Base-by-base conservation (phyloP, 30 jellyfish, hydroid and myxozoan genomes). In the Pseudorhiza aurosa region DNA sequence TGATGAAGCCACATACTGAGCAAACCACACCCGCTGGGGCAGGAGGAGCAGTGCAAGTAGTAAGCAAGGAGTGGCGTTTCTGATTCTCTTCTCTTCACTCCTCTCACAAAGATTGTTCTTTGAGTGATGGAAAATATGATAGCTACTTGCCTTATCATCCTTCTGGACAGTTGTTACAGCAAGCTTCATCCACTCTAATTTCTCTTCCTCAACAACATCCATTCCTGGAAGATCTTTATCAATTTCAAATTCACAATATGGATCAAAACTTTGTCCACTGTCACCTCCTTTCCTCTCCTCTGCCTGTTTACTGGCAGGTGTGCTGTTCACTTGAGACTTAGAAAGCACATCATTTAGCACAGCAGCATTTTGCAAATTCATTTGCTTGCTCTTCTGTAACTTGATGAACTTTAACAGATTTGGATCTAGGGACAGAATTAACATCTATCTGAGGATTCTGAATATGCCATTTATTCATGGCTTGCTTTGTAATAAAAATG, bases 151-250 rank as follows among this genome's bases (percentile, higher is more conserved):
- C 70, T 31, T 30, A 15, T 1, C 72, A 35, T 27, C 74, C 31
- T 58, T 29, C 19, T 44, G 22, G 17, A 42, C 50, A 40, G 45
- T 59, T 58, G 36, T 37, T 19, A 63, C 71, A 5, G 86, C 39
- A 2, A 60, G 78, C 36, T 78, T 72, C 93, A 93, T 86, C 98
- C 98, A 93, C 19, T 72, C 80, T 58, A 93, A 59, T 74, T 93
- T 93, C 39, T 93, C 98, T 31, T 63, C 81, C 42, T 93, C 98
- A 10, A 86, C 68, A 15, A 32, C 58, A 14, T 72, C 74, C 98
- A 93, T 93, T 33, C 87, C 88, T 19, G 88, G 94, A 7, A 74
- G 26, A 73, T 85, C 90, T 35, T 81, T 86, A 10, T 58, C 65
- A n/a, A 93, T 93, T 19, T 56, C 68, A 36, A 93, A 86, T 40